phyloP scores from a whole-genome alignment of 1,140 invertebrate species.

The Caenorhabditis inopinata region DNA sequence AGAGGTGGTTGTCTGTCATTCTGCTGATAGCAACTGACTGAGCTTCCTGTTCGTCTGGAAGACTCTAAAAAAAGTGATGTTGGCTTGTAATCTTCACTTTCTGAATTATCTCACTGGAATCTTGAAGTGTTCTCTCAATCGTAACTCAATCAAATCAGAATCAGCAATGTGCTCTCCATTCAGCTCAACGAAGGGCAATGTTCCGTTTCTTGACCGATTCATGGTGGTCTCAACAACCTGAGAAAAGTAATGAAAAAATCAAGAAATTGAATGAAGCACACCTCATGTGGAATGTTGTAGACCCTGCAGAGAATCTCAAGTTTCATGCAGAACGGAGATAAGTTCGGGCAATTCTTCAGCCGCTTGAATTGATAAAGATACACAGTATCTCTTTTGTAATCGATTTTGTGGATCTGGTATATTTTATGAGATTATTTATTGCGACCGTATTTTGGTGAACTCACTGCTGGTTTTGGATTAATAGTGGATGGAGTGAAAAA shows the following conservation, averaged over 20 bases:
- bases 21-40: neutral
- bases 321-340: slow-evolving; percentile 87
- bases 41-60: neutral
- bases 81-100: no score
- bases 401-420: slow-evolving; percentile 5
- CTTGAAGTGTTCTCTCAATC: slow-evolving; percentile 53
- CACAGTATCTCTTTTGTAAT: slow-evolving; percentile 42
- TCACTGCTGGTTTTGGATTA: neutral
- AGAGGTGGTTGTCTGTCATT: neutral
- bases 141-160: slow-evolving; percentile 58
- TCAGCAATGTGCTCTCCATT: slow-evolving; percentile 63
- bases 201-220: slow-evolving; percentile 36
- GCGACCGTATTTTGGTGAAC: no score
- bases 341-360: slow-evolving; percentile 78
- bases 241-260: no score
- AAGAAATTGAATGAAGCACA: slow-evolving; percentile 63
- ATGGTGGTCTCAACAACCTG: neutral
- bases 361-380: slow-evolving; percentile 70
- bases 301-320: slow-evolving; percentile 88
- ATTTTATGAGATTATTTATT: no score
- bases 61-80: neutral
- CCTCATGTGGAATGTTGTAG: slow-evolving; percentile 86
- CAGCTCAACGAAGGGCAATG: slow-evolving; percentile 57
- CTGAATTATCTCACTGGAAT: neutral
- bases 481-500: neutral